Evolutionary conservation across 2,888 invertebrate species (phyloP).

Genomic region (Acleris sparsana): DNA sequence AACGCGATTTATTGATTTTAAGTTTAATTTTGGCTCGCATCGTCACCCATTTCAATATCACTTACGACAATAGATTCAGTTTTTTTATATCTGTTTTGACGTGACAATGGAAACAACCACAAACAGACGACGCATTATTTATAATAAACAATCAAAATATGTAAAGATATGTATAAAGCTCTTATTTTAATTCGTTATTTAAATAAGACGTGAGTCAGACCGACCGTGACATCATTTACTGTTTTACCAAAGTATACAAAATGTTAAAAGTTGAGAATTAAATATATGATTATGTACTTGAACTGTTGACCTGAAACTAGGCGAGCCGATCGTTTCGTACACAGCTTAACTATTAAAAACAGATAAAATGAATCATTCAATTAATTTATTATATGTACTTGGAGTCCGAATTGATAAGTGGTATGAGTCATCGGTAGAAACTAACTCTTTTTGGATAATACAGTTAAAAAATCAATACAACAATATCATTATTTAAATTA

Average conservation of each 20-base stretch:
- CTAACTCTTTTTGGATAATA: constrained; percentile 4
- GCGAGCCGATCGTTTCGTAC: constrained; percentile 56
- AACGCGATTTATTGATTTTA: too few species aligned
- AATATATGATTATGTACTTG: constrained; percentile 75
- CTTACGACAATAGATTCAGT: not conserved
- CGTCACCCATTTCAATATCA: not conserved
- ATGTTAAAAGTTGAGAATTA: constrained; percentile 66
- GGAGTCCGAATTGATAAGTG: constrained; percentile 14
- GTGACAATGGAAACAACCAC: constrained; percentile 31
- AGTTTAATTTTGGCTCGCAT: too few species aligned
- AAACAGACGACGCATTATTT: constrained; percentile 32
- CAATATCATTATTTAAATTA: too few species aligned
- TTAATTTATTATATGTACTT: constrained; percentile 43
- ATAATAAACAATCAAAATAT: constrained; percentile 33
- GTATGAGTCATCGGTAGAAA: constrained; percentile 21
- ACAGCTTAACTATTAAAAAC: constrained; percentile 57
- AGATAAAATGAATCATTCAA: constrained; percentile 62
- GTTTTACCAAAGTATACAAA: constrained; percentile 70
- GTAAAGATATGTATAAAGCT: constrained; percentile 34
- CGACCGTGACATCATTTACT: constrained; percentile 76
- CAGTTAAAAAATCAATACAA: not conserved
- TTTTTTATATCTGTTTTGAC: constrained; percentile 28
- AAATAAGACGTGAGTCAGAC: constrained; percentile 70
- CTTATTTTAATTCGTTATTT: constrained; percentile 53
- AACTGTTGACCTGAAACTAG: constrained; percentile 75